These are phyloP conservation scores for Nemoura dubitans DNA, from an alignment of 2,888 invertebrate species.

Conservation along the genomic window DNA sequence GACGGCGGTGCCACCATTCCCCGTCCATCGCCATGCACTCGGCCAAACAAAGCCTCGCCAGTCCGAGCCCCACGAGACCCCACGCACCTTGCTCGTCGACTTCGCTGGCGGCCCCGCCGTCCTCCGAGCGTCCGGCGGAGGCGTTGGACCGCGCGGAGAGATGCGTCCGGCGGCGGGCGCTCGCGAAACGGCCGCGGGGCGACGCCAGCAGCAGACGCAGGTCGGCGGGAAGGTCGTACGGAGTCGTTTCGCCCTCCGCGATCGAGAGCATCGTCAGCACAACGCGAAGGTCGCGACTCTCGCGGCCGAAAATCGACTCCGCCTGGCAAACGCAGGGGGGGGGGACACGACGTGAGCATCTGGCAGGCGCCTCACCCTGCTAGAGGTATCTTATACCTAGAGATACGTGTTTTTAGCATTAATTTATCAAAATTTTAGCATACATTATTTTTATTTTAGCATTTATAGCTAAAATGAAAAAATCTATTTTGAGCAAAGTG, in stretches of 20 bases:
- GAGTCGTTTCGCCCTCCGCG: conserved; percentile 70
- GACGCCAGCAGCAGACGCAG: conserved; percentile 66
- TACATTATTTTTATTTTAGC: too few relatives aligned
- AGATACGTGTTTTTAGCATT: too few relatives aligned
- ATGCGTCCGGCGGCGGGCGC: conserved; percentile 46
- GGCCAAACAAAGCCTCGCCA: too few relatives aligned
- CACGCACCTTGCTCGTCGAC: neutral
- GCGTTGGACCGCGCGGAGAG: conserved; percentile 51
- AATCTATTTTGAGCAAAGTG: too few relatives aligned
- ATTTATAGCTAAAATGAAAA: too few relatives aligned
- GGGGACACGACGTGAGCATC: too few relatives aligned
- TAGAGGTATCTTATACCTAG: too few relatives aligned
- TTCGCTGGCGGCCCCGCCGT: neutral
- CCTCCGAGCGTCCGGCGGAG: conserved; percentile 30
- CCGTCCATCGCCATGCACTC: too few relatives aligned
- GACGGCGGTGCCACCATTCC: too few relatives aligned
- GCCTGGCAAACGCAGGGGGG: too few relatives aligned
- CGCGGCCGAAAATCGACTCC: conserved; percentile 58
- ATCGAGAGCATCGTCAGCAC: conserved; percentile 70
- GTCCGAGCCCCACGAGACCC: neutral
- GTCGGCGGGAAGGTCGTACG: conserved; percentile 71
- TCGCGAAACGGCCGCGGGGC: conserved; percentile 39
- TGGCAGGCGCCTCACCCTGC: too few relatives aligned
- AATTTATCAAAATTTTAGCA: too few relatives aligned
- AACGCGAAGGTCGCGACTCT: conserved; percentile 65